Evolutionary conservation across 2,113 vertebrate genomes (phyloP).

Genomic region (Dascyllus trimaculatus): DNA sequence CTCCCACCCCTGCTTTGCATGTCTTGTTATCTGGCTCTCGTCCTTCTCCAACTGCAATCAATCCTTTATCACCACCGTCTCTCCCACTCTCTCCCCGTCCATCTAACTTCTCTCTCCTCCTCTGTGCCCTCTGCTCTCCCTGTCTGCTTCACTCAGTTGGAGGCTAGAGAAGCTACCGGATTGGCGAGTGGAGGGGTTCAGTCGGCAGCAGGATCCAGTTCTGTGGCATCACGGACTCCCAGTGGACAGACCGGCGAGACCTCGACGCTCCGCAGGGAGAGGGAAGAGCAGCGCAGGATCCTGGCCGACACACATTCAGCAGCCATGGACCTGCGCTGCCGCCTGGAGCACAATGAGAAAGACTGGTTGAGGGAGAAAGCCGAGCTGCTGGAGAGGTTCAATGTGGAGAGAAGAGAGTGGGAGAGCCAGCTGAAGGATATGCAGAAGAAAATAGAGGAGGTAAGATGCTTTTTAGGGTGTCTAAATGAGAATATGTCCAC

Average conservation of each 20-base stretch:
- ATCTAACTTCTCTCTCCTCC: constrained; percentile 37
- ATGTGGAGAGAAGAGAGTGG: constrained; percentile 95
- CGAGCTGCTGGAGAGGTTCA: constrained; percentile 94
- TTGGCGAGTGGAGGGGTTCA: constrained; percentile 50
- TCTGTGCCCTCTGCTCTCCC: constrained; percentile 14
- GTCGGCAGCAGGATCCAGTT: constrained; percentile 76
- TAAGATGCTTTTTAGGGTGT: constrained; percentile 68
- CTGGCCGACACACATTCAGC: constrained; percentile 81
- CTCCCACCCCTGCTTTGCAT: constrained; percentile 19
- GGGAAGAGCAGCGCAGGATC: constrained; percentile 84
- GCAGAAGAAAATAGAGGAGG: constrained; percentile 98
- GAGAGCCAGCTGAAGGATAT: constrained; percentile 96
- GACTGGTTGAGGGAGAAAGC: constrained; percentile 93
- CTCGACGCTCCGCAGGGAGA: constrained; percentile 73
- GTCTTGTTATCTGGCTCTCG: constrained; percentile 47
- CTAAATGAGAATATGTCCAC: neutral
- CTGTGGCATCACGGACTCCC: constrained; percentile 24
- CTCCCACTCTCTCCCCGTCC: constrained; percentile 37
- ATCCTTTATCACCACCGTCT: constrained; percentile 30
- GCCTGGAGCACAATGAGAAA: constrained; percentile 88
- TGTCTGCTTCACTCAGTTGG: constrained; percentile 73
- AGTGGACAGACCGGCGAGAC: constrained; percentile 44
- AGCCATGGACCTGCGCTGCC: constrained; percentile 91
- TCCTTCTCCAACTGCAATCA: constrained; percentile 34
- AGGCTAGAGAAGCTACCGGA: constrained; percentile 77